Conservation (phyloP, 1,140 invertebrate genomes). For the Teleopsis dalmanni region DNA sequence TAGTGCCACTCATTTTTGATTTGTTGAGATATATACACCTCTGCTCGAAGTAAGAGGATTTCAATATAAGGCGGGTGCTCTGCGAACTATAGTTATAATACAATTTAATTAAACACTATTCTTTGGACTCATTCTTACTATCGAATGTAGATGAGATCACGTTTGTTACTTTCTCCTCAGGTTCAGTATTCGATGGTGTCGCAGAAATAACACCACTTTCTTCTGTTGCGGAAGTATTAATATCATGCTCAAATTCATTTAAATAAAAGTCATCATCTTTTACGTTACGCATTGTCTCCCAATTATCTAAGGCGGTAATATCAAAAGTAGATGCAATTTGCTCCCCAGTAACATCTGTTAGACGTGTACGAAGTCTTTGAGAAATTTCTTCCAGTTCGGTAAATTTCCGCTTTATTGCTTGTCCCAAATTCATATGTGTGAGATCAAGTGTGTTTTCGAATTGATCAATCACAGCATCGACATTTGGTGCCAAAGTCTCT, state of each 20-base stretch:
- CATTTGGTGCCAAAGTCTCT: neutral
- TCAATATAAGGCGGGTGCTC: too few relatives aligned
- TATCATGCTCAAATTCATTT: constrained; percentile 50
- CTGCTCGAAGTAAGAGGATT: too few relatives aligned
- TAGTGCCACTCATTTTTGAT: too few relatives aligned
- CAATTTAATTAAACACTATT: too few relatives aligned
- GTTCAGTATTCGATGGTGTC: too few relatives aligned
- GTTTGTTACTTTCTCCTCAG: too few relatives aligned
- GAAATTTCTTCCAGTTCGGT: constrained; percentile 57
- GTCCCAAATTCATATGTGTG: constrained; percentile 36
- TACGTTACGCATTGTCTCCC: constrained; percentile 34
- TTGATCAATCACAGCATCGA: constrained; percentile 29
- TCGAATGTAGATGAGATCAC: too few relatives aligned
- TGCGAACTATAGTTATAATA: too few relatives aligned
- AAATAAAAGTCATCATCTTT: constrained; percentile 47
- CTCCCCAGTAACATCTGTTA: constrained; percentile 52
- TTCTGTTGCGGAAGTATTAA: constrained; percentile 41
- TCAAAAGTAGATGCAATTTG: constrained; percentile 41
- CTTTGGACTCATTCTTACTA: too few relatives aligned
- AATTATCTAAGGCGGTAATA: constrained; percentile 23
- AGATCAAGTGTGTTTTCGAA: constrained; percentile 28
- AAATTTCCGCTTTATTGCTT: constrained; percentile 52
- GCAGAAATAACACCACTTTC: too few relatives aligned
- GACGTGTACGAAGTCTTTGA: constrained; percentile 49
- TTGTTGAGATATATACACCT: too few relatives aligned